These are phyloP conservation scores for Pituophis catenifer DNA, from an alignment of 2,113 vertebrate species.

Conservation along the genomic window DNA sequence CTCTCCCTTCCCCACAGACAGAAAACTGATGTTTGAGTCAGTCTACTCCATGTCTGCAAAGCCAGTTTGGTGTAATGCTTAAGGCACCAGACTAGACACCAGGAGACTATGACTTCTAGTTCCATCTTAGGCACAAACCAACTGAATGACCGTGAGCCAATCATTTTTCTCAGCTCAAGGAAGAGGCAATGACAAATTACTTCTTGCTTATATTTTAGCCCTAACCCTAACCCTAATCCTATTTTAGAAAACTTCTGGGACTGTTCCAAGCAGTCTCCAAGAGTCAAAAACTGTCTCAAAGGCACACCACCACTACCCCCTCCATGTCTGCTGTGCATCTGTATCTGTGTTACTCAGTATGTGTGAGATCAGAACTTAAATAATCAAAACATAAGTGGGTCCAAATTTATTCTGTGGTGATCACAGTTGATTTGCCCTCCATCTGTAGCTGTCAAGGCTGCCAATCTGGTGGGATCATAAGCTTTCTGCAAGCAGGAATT, in stretches of 20 bases:
- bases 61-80: background rate
- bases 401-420: background rate
- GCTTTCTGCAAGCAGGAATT: background rate
- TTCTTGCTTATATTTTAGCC: background rate
- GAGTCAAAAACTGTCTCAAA: background rate
- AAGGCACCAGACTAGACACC: background rate
- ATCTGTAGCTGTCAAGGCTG: background rate
- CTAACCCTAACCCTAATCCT: too few species aligned
- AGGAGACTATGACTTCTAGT: background rate
- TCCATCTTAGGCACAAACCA: background rate
- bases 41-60: background rate
- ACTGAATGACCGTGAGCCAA: background rate
- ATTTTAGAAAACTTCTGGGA: background rate
- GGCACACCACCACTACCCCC: background rate
- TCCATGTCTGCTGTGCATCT: background rate
- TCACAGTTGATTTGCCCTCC: background rate
- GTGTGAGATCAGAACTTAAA: background rate
- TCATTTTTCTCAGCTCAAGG: background rate
- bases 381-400: background rate
- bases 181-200: background rate
- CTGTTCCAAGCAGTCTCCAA: background rate
- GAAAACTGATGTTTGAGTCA: background rate
- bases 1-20: background rate
- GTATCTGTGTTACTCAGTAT: background rate
- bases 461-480: background rate